Evolutionary conservation across 23 tunicate genomes (phyloP).

Genomic region (Ciona savignyi): DNA sequence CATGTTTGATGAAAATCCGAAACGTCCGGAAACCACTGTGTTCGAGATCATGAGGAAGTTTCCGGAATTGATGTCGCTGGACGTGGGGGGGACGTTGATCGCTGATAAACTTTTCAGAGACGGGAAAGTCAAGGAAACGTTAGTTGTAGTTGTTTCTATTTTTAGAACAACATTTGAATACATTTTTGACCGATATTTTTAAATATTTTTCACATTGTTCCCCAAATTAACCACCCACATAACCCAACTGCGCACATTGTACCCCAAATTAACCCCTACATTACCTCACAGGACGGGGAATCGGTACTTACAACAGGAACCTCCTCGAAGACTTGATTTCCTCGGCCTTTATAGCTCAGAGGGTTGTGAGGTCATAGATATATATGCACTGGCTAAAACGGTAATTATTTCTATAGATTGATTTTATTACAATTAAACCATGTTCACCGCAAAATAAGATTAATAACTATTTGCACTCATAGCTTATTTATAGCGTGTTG

Average conservation of each 20-base stretch:
- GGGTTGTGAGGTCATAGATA: constrained; percentile 34
- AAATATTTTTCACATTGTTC: too few species aligned
- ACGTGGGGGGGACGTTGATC: constrained; percentile 38
- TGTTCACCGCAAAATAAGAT: too few species aligned
- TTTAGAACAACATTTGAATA: too few species aligned
- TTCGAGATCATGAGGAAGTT: constrained; percentile 39
- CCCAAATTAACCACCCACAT: too few species aligned
- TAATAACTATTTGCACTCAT: too few species aligned
- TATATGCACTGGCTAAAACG: constrained; percentile 33
- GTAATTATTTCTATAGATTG: constrained; percentile 10
- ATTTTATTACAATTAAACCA: too few species aligned
- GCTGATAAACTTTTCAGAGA: constrained; percentile 34
- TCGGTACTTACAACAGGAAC: background rate
- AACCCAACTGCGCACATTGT: background rate
- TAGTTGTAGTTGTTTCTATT: too few species aligned
- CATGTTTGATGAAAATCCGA: background rate
- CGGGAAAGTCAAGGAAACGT: too few species aligned
- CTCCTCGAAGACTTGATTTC: constrained; percentile 31
- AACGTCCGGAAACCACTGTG: constrained; percentile 28
- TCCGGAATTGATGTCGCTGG: constrained; percentile 40
- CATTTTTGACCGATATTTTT: too few species aligned
- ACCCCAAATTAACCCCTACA: background rate
- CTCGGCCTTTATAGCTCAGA: constrained; percentile 41
- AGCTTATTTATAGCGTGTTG: too few species aligned
- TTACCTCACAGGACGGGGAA: constrained; percentile 33